Evolutionary conservation across 2,797 vertebrate genomes (phyloP).

Genomic region (Falco novaeseelandiae): DNA sequence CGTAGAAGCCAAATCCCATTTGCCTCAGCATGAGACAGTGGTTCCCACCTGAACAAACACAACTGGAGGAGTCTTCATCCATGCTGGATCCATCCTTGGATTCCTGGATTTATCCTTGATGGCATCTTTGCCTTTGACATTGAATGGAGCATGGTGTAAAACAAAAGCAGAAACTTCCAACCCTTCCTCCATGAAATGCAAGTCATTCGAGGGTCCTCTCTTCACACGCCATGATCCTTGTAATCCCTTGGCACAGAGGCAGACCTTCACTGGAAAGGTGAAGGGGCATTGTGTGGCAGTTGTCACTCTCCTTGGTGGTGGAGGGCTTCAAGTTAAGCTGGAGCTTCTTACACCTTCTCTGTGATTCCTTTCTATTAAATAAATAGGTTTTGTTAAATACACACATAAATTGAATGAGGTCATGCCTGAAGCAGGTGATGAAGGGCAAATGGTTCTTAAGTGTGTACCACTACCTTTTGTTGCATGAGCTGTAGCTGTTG

Average conservation of each 20-base stretch:
- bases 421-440: not conserved
- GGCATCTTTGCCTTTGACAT: not conserved
- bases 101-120: not conserved
- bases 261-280: not conserved
- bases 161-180: not conserved
- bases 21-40: not conserved
- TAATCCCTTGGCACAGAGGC: not conserved
- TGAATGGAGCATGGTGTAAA: not conserved
- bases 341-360: not conserved
- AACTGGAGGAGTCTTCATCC: not conserved
- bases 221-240: fast-evolving
- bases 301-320: not conserved
- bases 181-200: not conserved
- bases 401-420: not conserved
- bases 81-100: not conserved
- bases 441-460: not conserved
- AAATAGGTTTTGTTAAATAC: not conserved
- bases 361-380: not conserved
- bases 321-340: not conserved
- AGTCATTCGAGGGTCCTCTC: not conserved
- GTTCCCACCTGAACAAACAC: not conserved
- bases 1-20: not conserved
- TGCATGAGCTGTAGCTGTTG: not conserved
- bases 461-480: not conserved
- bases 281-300: not conserved